A percentile compares a stretch with the other conserved stretches of the same genome.
phyloP scores from a whole-genome alignment of 2,113 vertebrate species.

The Bubo blakistoni region DNA sequence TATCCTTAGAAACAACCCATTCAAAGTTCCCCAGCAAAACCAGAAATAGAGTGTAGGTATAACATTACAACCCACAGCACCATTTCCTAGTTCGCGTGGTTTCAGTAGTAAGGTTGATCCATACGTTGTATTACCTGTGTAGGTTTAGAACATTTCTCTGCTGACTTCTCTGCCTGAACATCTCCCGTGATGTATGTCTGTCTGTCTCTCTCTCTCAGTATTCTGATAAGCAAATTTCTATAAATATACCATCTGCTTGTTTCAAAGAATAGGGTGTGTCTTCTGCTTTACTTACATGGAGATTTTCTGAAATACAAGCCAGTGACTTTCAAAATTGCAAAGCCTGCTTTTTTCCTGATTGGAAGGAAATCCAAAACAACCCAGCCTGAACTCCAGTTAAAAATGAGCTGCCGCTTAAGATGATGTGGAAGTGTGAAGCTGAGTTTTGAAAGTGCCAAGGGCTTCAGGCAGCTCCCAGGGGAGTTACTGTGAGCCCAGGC shows the following conservation, averaged over 20 bases:
- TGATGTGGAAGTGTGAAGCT: neutral
- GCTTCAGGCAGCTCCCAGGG: neutral
- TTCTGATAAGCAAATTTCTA: neutral
- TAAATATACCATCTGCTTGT: neutral
- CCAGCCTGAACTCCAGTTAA: neutral
- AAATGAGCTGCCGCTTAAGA: neutral
- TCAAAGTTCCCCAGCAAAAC: neutral
- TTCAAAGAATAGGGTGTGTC: neutral
- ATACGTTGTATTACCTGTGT: fast-evolving
- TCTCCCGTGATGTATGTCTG: neutral
- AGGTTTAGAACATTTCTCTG: neutral
- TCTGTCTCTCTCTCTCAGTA: neutral
- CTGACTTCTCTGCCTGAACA: neutral
- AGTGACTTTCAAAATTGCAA: neutral
- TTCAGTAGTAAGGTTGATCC: neutral
- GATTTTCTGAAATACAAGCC: neutral
- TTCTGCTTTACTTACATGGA: neutral
- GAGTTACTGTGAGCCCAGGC: neutral
- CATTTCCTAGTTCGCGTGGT: fast-evolving
- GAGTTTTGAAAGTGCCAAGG: fast-evolving
- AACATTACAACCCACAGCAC: fast-evolving
- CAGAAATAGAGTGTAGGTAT: fast-evolving
- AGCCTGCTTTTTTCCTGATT: neutral
- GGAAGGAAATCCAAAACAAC: neutral
- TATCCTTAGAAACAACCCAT: neutral